Percentiles rank a stretch among this genome's conserved stretches.
Evolutionary conservation across 1,140 invertebrate species (phyloP).

Genomic region (Trichogramma pretiosum): DNA sequence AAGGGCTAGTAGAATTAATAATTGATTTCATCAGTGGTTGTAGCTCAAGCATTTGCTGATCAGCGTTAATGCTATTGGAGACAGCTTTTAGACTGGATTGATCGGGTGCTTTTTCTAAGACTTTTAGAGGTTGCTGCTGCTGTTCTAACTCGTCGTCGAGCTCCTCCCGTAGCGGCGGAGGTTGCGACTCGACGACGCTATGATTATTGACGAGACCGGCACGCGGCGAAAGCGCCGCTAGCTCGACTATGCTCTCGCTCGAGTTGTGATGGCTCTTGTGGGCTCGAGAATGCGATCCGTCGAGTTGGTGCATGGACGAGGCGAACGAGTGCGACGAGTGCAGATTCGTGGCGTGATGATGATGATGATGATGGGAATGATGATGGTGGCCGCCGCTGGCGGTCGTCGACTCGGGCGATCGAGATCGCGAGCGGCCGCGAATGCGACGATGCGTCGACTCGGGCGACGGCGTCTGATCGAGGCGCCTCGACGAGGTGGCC

Average conservation of each 20-base stretch:
- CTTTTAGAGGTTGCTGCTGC: too few relatives aligned
- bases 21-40: too few relatives aligned
- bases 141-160: too few relatives aligned
- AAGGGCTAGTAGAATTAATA: too few relatives aligned
- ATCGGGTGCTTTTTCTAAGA: too few relatives aligned
- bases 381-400: neutral
- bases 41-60: too few relatives aligned
- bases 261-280: slow-evolving; percentile 3
- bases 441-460: neutral
- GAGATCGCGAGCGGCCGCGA: neutral
- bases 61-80: too few relatives aligned
- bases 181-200: neutral
- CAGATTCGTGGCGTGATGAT: neutral
- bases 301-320: neutral
- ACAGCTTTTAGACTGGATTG: too few relatives aligned
- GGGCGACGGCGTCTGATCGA: slow-evolving; percentile 7
- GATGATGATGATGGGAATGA: neutral
- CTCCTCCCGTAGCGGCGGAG: neutral
- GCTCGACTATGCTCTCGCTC: slow-evolving; percentile 1
- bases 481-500: neutral
- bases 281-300: too few relatives aligned
- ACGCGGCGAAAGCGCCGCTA: neutral
- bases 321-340: neutral
- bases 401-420: neutral
- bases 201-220: neutral